These are phyloP conservation scores for Pogonus chalceus DNA, from an alignment of 1,140 invertebrate genomes.

Conservation along the genomic window DNA sequence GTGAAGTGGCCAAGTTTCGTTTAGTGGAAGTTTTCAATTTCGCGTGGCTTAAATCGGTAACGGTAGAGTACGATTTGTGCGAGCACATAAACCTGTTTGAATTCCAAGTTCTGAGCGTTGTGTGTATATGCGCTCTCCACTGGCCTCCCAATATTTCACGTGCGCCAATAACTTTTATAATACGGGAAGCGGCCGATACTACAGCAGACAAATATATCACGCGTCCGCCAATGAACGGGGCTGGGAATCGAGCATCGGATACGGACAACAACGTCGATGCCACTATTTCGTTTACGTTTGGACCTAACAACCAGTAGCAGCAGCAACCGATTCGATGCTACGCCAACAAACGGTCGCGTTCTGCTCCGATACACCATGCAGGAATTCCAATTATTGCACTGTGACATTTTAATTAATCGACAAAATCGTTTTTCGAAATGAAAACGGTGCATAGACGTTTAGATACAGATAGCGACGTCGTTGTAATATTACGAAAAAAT, in stretches of 20 bases:
- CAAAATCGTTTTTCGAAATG: constrained; percentile 2
- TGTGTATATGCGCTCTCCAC: neutral
- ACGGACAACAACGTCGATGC: too few relatives aligned
- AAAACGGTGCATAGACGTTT: neutral
- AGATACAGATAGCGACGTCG: too few relatives aligned
- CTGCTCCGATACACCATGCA: neutral
- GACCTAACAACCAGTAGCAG: too few relatives aligned
- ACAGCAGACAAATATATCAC: neutral
- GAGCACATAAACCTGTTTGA: neutral
- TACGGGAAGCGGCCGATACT: neutral
- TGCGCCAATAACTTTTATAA: neutral
- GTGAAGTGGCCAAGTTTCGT: too few relatives aligned
- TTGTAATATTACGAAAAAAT: too few relatives aligned
- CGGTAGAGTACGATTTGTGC: neutral
- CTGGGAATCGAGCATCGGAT: neutral
- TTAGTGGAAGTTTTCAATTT: too few relatives aligned
- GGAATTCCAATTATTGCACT: constrained; percentile 6
- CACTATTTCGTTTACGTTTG: too few relatives aligned
- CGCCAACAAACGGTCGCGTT: too few relatives aligned
- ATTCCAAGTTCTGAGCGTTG: neutral
- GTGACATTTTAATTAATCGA: constrained; percentile 7
- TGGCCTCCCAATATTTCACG: neutral
- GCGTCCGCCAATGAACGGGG: neutral
- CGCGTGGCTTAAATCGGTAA: too few relatives aligned
- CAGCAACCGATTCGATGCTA: too few relatives aligned